Conservation (phyloP, 64 coral and sea anemone species). For the Stichodactyla helianthus region DNA sequence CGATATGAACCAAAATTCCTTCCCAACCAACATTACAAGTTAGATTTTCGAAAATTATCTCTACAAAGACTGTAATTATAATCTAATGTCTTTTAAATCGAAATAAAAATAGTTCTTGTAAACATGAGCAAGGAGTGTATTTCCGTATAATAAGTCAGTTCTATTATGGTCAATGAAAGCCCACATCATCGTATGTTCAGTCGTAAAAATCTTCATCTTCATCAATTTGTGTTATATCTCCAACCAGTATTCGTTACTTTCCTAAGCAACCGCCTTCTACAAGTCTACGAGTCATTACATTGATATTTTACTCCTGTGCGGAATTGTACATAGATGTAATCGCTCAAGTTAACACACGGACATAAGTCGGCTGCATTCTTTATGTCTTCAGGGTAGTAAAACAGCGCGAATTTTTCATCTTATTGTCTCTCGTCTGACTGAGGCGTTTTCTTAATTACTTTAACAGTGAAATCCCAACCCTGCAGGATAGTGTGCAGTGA, state of each 20-base stretch:
- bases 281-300: too few relatives aligned
- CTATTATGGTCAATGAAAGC: neutral
- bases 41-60: neutral
- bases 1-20: neutral
- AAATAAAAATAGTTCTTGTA: neutral
- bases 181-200: neutral
- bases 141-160: neutral
- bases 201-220: too few relatives aligned
- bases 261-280: too few relatives aligned
- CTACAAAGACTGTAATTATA: neutral
- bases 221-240: too few relatives aligned
- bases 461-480: neutral
- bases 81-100: neutral
- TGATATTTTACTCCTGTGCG: too few relatives aligned
- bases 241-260: too few relatives aligned
- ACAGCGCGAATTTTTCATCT: neutral
- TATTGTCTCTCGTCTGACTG: neutral
- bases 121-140: neutral
- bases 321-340: too few relatives aligned
- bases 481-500: neutral
- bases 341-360: too few relatives aligned
- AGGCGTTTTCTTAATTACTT: neutral
- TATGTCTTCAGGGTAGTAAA: neutral
- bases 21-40: neutral
- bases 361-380: neutral